phyloP scores from a whole-genome alignment of 2,888 invertebrate genomes.

The Scrobipalpa atriplicella region DNA sequence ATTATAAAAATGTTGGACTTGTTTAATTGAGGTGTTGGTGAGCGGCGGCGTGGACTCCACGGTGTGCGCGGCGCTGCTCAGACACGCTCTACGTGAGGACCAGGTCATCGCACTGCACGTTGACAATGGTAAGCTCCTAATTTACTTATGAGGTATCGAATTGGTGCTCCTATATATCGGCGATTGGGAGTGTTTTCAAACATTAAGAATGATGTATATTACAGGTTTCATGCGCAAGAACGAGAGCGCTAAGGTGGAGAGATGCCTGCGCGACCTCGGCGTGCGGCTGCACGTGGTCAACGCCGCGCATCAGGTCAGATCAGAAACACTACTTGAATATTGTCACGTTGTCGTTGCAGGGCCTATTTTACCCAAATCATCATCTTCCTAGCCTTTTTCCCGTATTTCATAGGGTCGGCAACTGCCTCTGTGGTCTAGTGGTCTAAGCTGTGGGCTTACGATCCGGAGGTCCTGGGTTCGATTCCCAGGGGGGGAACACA shows the following conservation, averaged over 20 bases:
- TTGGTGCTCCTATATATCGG: not conserved
- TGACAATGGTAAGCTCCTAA: conserved; percentile 90
- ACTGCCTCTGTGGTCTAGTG: too few species aligned
- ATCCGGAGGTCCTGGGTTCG: too few species aligned
- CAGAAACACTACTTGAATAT: not conserved
- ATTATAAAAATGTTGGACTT: not conserved
- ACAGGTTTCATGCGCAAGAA: conserved; percentile 96
- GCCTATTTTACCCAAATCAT: too few species aligned
- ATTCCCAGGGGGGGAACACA: too few species aligned
- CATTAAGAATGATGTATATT: not conserved
- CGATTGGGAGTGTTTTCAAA: not conserved
- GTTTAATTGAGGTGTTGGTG: conserved; percentile 87
- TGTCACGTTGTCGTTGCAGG: too few species aligned
- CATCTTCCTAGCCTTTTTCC: too few species aligned
- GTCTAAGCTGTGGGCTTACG: too few species aligned
- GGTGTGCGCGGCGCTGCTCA: conserved; percentile 98
- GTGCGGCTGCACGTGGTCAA: conserved; percentile 90
- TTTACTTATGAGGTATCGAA: not conserved
- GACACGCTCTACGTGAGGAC: conserved; percentile 93
- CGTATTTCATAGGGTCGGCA: too few species aligned
- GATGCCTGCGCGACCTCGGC: conserved; percentile 91
- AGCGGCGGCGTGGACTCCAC: conserved; percentile 99
- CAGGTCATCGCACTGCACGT: conserved; percentile 98
- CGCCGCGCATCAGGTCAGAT: conserved; percentile 81
- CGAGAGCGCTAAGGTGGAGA: conserved; percentile 94